phyloP scores from a whole-genome alignment of 1,140 invertebrate genomes.

The Saccostrea echinata region DNA sequence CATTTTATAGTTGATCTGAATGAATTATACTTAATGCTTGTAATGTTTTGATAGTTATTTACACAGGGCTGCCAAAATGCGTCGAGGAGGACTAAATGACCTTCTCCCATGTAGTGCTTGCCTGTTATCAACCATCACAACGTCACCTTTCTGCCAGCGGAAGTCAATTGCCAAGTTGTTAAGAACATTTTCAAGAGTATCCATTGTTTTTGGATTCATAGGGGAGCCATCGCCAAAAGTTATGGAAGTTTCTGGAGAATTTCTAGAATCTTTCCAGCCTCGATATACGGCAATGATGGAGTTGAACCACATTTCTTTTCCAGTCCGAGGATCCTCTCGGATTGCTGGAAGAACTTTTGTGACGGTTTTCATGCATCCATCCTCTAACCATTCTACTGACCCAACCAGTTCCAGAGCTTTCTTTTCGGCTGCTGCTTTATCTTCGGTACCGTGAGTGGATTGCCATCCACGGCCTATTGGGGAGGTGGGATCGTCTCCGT shows the following conservation, averaged over 20 bases:
- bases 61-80: conserved; percentile 70
- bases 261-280: conserved; percentile 70
- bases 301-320: conserved; percentile 73
- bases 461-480: conserved; percentile 72
- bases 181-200: conserved; percentile 62
- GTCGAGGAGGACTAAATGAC: conserved; percentile 69
- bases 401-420: conserved; percentile 64
- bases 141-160: conserved; percentile 70
- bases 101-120: conserved; percentile 71
- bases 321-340: conserved; percentile 65
- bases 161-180: conserved; percentile 67
- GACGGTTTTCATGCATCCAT: conserved; percentile 70
- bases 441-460: conserved; percentile 68
- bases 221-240: conserved; percentile 62
- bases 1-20: too few relatives aligned
- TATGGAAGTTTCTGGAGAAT: conserved; percentile 68
- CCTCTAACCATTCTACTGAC: conserved; percentile 67
- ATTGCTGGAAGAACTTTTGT: conserved; percentile 67
- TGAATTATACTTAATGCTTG: too few relatives aligned
- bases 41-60: conserved; percentile 54
- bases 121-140: conserved; percentile 72
- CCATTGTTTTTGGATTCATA: conserved; percentile 65
- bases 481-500: conserved; percentile 66
- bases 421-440: conserved; percentile 65
- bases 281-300: conserved; percentile 73